A percentile compares a stretch with the other conserved stretches of the same genome.
phyloP scores from a whole-genome alignment of 2,888 invertebrate species.

The Sinopyrophorus schimmeli region DNA sequence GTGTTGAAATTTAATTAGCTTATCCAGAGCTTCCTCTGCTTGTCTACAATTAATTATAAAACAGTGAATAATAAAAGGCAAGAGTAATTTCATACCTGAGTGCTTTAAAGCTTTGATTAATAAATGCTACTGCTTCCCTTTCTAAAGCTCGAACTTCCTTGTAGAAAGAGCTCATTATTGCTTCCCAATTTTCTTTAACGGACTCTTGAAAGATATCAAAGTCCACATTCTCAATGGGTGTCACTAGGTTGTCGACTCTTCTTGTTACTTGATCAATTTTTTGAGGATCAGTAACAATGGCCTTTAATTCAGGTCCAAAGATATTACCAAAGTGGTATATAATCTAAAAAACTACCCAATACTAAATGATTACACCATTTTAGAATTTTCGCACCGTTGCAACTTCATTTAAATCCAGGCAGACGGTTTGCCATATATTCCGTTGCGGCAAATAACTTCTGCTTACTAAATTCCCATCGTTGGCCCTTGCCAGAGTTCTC shows the following conservation, averaged over 20 bases:
- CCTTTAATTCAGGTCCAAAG: conserved; percentile 83
- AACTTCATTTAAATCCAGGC: conserved; percentile 76
- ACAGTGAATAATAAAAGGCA: neutral
- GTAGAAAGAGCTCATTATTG: conserved; percentile 77
- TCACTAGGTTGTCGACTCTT: conserved; percentile 75
- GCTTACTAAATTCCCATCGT: conserved; percentile 91
- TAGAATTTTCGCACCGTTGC: conserved; percentile 63
- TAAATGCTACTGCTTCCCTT: conserved; percentile 79
- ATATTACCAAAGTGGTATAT: conserved; percentile 87
- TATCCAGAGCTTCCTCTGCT: conserved; percentile 79
- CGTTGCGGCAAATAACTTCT: conserved; percentile 77
- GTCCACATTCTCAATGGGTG: conserved; percentile 74
- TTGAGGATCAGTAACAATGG: conserved; percentile 84
- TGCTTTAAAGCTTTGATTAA: conserved; percentile 82
- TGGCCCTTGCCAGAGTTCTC: conserved; percentile 83
- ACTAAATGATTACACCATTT: too few relatives aligned
- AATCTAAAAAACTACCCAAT: conserved; percentile 61
- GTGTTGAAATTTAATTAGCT: conserved; percentile 78
- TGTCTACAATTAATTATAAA: conserved; percentile 65
- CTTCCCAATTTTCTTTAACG: conserved; percentile 85
- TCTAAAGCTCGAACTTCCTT: conserved; percentile 75
- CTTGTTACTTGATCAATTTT: conserved; percentile 84
- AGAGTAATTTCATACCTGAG: conserved; percentile 58
- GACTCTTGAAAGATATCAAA: conserved; percentile 82
- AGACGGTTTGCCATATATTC: conserved; percentile 82